phyloP scores from a whole-genome alignment of 53 echinoderm and acorn worm genomes.

The Hippasteria phrygiana region DNA sequence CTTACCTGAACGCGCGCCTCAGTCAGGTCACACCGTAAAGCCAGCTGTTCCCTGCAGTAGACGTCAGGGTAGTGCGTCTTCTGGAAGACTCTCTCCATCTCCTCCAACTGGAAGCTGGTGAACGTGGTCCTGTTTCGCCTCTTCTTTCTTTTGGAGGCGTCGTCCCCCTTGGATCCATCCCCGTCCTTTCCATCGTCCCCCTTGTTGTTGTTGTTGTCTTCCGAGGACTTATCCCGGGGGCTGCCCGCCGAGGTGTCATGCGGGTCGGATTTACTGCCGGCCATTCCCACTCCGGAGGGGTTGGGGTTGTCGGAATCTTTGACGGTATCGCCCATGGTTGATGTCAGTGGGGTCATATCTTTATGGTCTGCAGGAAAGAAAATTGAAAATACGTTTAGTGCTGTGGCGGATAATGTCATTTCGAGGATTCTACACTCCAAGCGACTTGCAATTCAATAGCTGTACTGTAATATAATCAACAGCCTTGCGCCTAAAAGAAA shows the following conservation, averaged over 20 bases:
- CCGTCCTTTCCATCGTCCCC: constrained; percentile 89
- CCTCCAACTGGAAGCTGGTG: constrained; percentile 97
- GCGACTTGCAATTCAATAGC: no score
- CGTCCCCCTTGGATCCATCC: constrained; percentile 68
- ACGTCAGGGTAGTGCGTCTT: constrained; percentile 99
- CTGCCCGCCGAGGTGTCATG: constrained; percentile 38
- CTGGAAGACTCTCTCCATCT: constrained; percentile 99
- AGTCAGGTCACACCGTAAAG: constrained; percentile 93
- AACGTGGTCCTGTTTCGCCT: constrained; percentile 96
- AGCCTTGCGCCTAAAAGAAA: no score
- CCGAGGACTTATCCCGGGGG: constrained; percentile 70
- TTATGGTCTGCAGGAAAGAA: constrained; percentile 73
- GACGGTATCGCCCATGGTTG: constrained; percentile 60
- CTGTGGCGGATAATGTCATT: not conserved
- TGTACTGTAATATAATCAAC: no score
- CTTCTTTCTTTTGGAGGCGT: constrained; percentile 96
- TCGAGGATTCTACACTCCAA: no score
- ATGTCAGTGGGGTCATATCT: constrained; percentile 87
- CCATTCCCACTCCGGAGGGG: constrained; percentile 49
- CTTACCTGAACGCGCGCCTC: constrained; percentile 99
- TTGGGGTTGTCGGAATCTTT: constrained; percentile 51
- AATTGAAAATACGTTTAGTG: not conserved
- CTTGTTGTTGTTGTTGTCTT: constrained; percentile 85
- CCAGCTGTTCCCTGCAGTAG: constrained; percentile 95
- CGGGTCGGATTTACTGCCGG: constrained; percentile 43